Percentiles rank a stretch among this genome's conserved stretches.
phyloP scores from a whole-genome alignment of 2,888 invertebrate genomes.

The Mythimna lalbum region DNA sequence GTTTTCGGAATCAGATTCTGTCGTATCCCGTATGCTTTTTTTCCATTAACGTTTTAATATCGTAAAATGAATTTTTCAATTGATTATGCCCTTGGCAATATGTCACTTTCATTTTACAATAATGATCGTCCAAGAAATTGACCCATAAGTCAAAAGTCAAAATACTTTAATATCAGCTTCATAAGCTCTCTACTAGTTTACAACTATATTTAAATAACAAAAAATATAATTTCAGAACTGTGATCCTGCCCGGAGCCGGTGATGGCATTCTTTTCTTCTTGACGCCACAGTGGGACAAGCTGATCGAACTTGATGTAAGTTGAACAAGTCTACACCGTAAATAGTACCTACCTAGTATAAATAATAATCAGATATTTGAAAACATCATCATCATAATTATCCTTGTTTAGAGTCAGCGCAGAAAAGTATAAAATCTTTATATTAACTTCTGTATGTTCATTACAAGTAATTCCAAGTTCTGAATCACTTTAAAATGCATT shows the following conservation, averaged over 20 bases:
- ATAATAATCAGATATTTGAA: neutral
- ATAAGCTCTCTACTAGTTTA: neutral
- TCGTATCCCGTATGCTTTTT: too few species aligned
- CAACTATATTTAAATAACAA: neutral
- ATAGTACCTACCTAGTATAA: neutral
- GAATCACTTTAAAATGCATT: too few species aligned
- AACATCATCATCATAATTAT: neutral
- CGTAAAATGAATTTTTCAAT: too few species aligned
- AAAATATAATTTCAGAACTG: slow-evolving; percentile 84
- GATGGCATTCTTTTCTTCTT: slow-evolving; percentile 94
- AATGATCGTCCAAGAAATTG: neutral
- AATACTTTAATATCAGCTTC: neutral
- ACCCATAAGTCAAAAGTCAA: neutral
- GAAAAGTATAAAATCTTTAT: neutral
- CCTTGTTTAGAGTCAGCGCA: neutral
- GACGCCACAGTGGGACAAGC: slow-evolving; percentile 94
- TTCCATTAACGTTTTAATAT: too few species aligned
- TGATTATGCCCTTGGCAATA: too few species aligned
- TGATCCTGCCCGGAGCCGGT: slow-evolving; percentile 92
- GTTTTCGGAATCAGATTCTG: too few species aligned
- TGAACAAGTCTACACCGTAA: neutral
- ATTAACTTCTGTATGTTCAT: too few species aligned
- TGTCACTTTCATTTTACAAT: neutral
- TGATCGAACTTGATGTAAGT: slow-evolving; percentile 92
- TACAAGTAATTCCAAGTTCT: too few species aligned